Evolutionary conservation across 2,888 invertebrate species (phyloP), one percentile per base, ranked within the genome.

Genomic region (Automeris io): DNA sequence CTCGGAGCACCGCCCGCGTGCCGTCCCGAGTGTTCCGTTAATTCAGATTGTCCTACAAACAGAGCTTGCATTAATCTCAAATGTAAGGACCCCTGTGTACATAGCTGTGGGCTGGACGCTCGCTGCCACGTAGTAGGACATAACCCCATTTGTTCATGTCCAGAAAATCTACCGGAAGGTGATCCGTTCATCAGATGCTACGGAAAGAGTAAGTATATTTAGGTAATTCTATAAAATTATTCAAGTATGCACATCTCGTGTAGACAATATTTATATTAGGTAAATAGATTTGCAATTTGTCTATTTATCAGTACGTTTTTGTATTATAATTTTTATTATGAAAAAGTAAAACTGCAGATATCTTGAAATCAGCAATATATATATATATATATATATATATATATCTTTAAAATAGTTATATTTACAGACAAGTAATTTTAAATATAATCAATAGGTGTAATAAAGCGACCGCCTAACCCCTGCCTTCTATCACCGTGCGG

Each of bases 51-150:
- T 64, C 82, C 90, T 26, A 87, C 90, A 42, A 88, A 91, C 51
- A 88, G 88, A 73, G 92, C 95, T 8, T 95, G 95, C 59, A 90
- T 93, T 44, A 91, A 90, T 54, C 90, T 90, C 47, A 92, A 92
- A 76, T 95, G 95, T 68, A 86, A 83, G 34, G 92, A 94, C 69
- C 94, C 94, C 5, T 94, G 94, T 59, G 80, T 90, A 25, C 92
- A 92, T 46, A 92, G 92, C 29, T 95, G 94, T 58, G 94, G 95
- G 3, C 86, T 90, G 42, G 92, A 93, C 60, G 93, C 95, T 16
- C 85, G 91, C 41, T 95, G 95, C 56, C 91, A 91, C 73, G 94
- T 94, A 26, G 89, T 92, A 32, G 91, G 92, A 54, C 95, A 95
- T 64, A 93, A 92, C 61, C 94, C 94, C 1, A 91, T 93, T 47